phyloP scores from a whole-genome alignment of 2,797 vertebrate genomes.

The Hydrocynus forskahlii region DNA sequence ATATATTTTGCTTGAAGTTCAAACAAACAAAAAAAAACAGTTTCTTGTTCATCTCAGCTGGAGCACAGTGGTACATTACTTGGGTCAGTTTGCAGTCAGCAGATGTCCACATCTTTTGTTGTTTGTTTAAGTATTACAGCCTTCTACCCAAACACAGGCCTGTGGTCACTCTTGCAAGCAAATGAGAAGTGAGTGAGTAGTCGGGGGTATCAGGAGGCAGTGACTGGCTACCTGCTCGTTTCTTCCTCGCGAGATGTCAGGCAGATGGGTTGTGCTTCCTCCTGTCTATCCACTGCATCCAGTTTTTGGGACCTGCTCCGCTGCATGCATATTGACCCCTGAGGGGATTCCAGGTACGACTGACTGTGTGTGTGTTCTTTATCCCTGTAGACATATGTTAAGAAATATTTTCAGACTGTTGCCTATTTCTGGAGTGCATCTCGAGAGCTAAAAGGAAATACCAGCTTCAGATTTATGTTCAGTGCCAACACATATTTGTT shows the following conservation, averaged over 20 bases:
- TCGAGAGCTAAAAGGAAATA: not conserved
- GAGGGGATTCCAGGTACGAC: slow-evolving; percentile 75
- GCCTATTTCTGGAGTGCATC: not conserved
- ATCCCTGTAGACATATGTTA: slow-evolving; percentile 66
- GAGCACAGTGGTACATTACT: not conserved
- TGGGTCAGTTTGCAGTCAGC: slow-evolving; percentile 6
- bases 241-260: slow-evolving; percentile 25
- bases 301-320: not conserved
- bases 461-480: not conserved
- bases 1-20: not conserved
- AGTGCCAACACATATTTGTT: not conserved
- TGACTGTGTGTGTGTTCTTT: slow-evolving; percentile 81
- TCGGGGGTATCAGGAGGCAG: not conserved
- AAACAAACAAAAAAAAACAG: not conserved
- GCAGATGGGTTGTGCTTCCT: slow-evolving; percentile 77
- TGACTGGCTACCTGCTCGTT: slow-evolving; percentile 23
- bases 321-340: not conserved
- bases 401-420: not conserved
- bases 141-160: not conserved
- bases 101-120: slow-evolving; percentile 1
- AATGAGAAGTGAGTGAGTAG: not conserved
- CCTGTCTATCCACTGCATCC: not conserved
- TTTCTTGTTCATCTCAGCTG: not conserved
- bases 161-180: slow-evolving; percentile 5
- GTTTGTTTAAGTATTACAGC: not conserved